Conservation (phyloP, 1,140 invertebrate genomes). For the Potamilus streckersoni region DNA sequence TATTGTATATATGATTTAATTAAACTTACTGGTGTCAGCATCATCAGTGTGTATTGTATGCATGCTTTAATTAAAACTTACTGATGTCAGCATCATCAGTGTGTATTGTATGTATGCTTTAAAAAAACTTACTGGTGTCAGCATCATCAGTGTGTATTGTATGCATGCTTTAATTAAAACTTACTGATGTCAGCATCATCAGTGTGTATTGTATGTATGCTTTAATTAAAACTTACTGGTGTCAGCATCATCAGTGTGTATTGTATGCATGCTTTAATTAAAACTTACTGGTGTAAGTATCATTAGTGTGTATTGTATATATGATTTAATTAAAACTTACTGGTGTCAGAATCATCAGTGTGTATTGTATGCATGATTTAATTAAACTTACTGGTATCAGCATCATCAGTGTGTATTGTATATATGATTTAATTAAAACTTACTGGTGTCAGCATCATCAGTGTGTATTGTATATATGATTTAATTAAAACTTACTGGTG, state of each 20-base stretch:
- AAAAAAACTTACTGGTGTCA: constrained; percentile 68
- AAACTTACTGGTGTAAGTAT: constrained; percentile 72
- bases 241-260: constrained; percentile 84
- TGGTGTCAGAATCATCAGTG: constrained; percentile 78
- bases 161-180: too few species aligned
- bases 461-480: constrained; percentile 72
- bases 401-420: constrained; percentile 79
- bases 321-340: constrained; percentile 30
- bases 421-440: too few species aligned
- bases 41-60: constrained; percentile 77
- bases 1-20: constrained; percentile 65
- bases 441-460: constrained; percentile 77
- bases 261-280: too few species aligned
- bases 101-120: constrained; percentile 72
- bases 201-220: constrained; percentile 75
- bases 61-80: constrained; percentile 16
- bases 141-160: constrained; percentile 79
- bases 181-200: constrained; percentile 74
- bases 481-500: constrained; percentile 51
- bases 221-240: constrained; percentile 37
- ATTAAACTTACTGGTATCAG: constrained; percentile 69
- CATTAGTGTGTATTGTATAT: constrained; percentile 77
- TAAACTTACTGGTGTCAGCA: constrained; percentile 71
- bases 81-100: constrained; percentile 77
- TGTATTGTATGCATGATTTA: constrained; percentile 69